phyloP scores from a whole-genome alignment of 2,113 vertebrate species.

The Nycticryphes semicollaris region DNA sequence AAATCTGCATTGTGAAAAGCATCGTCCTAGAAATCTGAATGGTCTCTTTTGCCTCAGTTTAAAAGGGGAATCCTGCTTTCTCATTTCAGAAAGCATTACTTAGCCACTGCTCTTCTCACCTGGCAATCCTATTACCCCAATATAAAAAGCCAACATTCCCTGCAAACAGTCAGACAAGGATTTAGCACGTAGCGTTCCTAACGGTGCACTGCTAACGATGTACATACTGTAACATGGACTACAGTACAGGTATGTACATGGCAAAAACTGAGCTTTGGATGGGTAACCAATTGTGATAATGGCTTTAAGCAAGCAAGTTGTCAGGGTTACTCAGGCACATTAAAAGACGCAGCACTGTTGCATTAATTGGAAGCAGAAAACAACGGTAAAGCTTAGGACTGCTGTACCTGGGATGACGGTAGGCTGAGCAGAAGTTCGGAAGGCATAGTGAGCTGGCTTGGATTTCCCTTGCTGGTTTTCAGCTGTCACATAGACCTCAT shows the following conservation, averaged over 20 bases:
- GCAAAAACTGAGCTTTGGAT: constrained; percentile 64
- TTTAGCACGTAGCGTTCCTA: not conserved
- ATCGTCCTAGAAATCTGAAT: not conserved
- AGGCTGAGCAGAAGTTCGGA: constrained; percentile 87
- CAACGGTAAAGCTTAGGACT: not conserved
- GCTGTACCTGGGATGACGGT: constrained; percentile 90
- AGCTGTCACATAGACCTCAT: constrained; percentile 89
- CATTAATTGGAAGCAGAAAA: constrained; percentile 74
- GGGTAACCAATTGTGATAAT: constrained; percentile 70
- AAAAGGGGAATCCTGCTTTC: rapidly evolving
- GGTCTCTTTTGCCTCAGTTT: not conserved
- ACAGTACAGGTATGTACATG: constrained; percentile 22
- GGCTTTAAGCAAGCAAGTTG: constrained; percentile 78
- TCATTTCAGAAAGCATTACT: not conserved
- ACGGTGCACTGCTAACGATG: not conserved
- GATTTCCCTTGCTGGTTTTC: constrained; percentile 95
- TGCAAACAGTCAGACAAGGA: not conserved
- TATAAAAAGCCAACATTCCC: not conserved
- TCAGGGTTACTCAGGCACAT: constrained; percentile 73
- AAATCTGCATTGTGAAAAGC: not conserved
- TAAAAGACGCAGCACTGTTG: constrained; percentile 68
- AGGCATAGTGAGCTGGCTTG: constrained; percentile 82
- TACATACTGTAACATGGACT: not conserved
- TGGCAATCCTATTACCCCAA: not conserved
- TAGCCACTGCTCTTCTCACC: not conserved